Evolutionary conservation across 2,888 invertebrate genomes (phyloP), one percentile per base, ranked within the genome.

Genomic region (Drosophila algonquin): DNA sequence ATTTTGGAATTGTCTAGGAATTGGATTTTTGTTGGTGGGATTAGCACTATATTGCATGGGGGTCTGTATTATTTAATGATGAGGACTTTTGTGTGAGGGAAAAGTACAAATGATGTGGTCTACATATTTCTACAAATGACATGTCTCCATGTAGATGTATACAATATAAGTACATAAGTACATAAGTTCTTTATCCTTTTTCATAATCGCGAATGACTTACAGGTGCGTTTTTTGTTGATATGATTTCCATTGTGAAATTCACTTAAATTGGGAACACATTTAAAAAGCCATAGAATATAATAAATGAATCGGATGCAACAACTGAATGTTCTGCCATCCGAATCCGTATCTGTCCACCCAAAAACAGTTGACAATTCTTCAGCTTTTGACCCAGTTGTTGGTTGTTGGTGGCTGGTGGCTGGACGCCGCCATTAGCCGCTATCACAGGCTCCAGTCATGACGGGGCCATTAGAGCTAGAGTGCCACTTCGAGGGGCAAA

Each of bases 371-470:
- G 63, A 63, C 45, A 45, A 63, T 63, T 63, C 30, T 44, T 63
- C 14, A n/a, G 12, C 32, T 64, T 63, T 64, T 63, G 45, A 45
- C 45, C 32, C 30, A 35, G 32, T 27, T 55, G 55, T 56, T 21
- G 21, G 21, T 21, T 0, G 55, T 56, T 51, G 50, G 50, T 21
- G 10, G 24, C 24, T 24, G 0, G 24, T 24, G 24, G 24, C 24
- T 24, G 24, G 24, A 24, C 12, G 21, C 40, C 63, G 55, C 62
- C 77, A 82, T 86, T 81, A 80, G 72, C 52, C 48, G 68, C 48
- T 81, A 76, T 73, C 73, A 71, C 35, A 14, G 44, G 14, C 10
- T 6, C 2, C 27, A 57, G 75, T 54, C 80, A 82, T 83, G 86
- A 80, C 69, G 27, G 45, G 45, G 56, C 63, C 63, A 73, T 80